Evolutionary conservation across 2,888 invertebrate species (phyloP), one percentile per base, ranked within the genome.

Genomic region (Ramazzottius varieornatus): DNA sequence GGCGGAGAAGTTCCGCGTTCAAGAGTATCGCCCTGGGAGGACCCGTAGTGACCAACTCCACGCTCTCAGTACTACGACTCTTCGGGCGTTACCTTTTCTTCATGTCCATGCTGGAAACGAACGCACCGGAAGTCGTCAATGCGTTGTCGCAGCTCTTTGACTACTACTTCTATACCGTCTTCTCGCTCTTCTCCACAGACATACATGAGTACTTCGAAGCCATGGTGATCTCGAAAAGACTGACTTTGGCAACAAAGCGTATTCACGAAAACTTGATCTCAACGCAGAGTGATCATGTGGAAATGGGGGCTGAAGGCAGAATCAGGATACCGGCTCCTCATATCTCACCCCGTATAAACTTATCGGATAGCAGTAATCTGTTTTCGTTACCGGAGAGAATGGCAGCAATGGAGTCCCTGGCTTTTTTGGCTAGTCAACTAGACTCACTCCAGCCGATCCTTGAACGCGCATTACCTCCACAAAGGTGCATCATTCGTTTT

Each of bases 61-160:
- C 90, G 0, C 75, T 94, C 20, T 89, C 88, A 66, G 86, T 94
- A 0, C 76, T 93, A 32, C 80, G 93, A 69, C 85, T 91, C 67
- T 75, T 78, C 71, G 78, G 78, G 66, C 75, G 87, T 70, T 94
- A 94, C 74, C 80, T 94, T 65, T 91, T 93, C 76, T 91, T 94
- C 82, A 88, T 90, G 73, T 81, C 85, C 70, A 81, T 92, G 67
- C 76, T 94, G 46, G 85, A 88, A 66, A 86, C 91, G 40, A 90
- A 93, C 68, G 86, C 92, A 0, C 82, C 86, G 71, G 88, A 91
- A 76, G 89, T 93, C 1, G 84, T 91, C n/a, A 81, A 84, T 73
- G 83, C 86, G 67, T 86, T 93, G 84, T 84, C 87, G 69, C 91
- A 94, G 72, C 80, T 94, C 32, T 88, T 90, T 75, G 93, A 94